Percentiles rank a stretch among this genome's conserved stretches.
These are phyloP conservation scores for Leucoraja erinaceus DNA, from an alignment of 2,113 vertebrate genomes.

Conservation along the genomic window DNA sequence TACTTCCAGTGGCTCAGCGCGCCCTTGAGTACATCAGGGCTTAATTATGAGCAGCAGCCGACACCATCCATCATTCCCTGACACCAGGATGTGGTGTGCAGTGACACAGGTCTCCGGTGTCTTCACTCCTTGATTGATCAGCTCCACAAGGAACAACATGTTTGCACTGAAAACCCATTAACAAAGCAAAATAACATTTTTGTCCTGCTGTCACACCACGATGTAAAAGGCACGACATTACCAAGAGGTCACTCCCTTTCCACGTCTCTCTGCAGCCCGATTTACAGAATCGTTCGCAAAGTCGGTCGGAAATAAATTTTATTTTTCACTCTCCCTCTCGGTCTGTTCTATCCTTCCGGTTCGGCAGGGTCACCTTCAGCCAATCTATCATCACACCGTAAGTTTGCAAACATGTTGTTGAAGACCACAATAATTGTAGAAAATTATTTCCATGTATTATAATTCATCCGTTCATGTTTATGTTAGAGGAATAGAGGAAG, in stretches of 20 bases:
- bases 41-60: neutral
- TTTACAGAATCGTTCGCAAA: neutral
- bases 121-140: constrained; percentile 3
- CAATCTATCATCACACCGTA: neutral
- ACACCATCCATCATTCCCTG: neutral
- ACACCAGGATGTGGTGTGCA: neutral
- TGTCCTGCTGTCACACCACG: constrained; percentile 20
- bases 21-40: neutral
- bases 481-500: no score
- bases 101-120: neutral
- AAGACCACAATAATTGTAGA: neutral
- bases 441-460: constrained; percentile 38
- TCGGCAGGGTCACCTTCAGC: constrained; percentile 32
- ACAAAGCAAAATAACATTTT: constrained; percentile 5
- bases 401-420: neutral
- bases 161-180: constrained; percentile 17
- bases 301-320: neutral
- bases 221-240: neutral
- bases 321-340: no score
- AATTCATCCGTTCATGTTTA: no score
- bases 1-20: neutral
- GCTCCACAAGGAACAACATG: neutral
- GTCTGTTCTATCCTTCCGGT: neutral
- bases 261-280: neutral
- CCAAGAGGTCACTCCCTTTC: neutral